phyloP scores from a whole-genome alignment of 2,888 invertebrate species.

The Tetropium fuscum region DNA sequence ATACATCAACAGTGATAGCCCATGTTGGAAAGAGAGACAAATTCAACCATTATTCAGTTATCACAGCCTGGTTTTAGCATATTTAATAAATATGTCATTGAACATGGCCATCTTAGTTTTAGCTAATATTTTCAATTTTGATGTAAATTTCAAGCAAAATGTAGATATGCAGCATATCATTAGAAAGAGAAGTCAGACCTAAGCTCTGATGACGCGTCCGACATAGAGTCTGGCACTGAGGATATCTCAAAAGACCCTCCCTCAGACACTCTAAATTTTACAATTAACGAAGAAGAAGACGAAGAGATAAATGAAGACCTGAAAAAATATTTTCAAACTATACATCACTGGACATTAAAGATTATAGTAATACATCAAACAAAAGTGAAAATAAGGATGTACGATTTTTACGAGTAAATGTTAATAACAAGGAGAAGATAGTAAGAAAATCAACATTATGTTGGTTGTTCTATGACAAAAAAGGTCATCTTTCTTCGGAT shows the following conservation, averaged over 20 bases:
- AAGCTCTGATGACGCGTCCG: conserved; percentile 2
- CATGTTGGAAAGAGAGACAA: too few relatives aligned
- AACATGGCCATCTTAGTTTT: too few relatives aligned
- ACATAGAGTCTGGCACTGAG: conserved; percentile 1
- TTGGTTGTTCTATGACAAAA: conserved; percentile 1
- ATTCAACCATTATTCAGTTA: too few relatives aligned
- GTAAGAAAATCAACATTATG: conserved; percentile 1
- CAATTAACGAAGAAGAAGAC: background rate
- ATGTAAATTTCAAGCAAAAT: too few relatives aligned
- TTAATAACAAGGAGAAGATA: conserved; percentile 3
- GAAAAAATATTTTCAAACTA: conserved; percentile 3
- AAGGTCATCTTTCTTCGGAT: conserved; percentile 2
- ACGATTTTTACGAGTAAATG: conserved; percentile 3
- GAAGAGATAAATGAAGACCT: conserved; percentile 2
- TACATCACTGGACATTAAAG: conserved; percentile 3
- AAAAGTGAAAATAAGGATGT: conserved; percentile 1
- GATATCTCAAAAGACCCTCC: conserved; percentile 2
- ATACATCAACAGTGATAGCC: too few relatives aligned
- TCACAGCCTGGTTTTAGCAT: too few relatives aligned
- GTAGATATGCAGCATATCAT: too few relatives aligned
- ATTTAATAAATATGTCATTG: too few relatives aligned
- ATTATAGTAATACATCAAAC: conserved; percentile 2
- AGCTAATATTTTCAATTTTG: too few relatives aligned
- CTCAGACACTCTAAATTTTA: too few relatives aligned
- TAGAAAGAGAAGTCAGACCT: background rate